These are phyloP conservation scores for Solenodon paradoxus DNA, from an alignment of 2,113 vertebrate species.

Conservation along the genomic window DNA sequence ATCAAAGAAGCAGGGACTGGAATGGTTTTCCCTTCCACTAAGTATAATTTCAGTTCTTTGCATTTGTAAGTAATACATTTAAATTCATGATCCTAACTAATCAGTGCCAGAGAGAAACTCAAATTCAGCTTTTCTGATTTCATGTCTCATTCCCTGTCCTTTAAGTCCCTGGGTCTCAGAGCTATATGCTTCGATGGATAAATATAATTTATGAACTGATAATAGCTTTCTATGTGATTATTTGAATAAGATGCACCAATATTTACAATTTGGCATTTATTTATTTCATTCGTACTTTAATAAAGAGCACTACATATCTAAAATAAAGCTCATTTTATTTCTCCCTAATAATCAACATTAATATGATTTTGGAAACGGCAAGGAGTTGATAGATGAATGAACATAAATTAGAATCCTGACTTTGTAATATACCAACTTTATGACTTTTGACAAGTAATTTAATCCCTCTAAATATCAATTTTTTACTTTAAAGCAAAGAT, in stretches of 20 bases:
- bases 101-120: not conserved
- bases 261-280: not conserved
- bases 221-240: not conserved
- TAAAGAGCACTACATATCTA: not conserved
- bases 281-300: not conserved
- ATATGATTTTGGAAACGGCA: not conserved
- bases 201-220: not conserved
- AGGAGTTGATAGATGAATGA: not conserved
- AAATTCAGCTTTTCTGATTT: not conserved
- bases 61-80: not conserved
- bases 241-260: not conserved
- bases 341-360: not conserved
- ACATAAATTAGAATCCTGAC: not conserved
- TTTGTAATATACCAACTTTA: not conserved
- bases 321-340: not conserved
- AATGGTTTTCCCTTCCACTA: not conserved
- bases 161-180: not conserved
- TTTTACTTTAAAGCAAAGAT: not conserved
- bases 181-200: not conserved
- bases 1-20: not conserved
- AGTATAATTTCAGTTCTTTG: not conserved
- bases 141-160: no score
- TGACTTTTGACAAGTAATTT: not conserved
- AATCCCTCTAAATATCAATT: not conserved
- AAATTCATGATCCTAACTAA: not conserved